Evolutionary conservation across 2,113 vertebrate species (phyloP), one percentile per base, ranked within the genome.

Genomic region (Plotosus lineatus): DNA sequence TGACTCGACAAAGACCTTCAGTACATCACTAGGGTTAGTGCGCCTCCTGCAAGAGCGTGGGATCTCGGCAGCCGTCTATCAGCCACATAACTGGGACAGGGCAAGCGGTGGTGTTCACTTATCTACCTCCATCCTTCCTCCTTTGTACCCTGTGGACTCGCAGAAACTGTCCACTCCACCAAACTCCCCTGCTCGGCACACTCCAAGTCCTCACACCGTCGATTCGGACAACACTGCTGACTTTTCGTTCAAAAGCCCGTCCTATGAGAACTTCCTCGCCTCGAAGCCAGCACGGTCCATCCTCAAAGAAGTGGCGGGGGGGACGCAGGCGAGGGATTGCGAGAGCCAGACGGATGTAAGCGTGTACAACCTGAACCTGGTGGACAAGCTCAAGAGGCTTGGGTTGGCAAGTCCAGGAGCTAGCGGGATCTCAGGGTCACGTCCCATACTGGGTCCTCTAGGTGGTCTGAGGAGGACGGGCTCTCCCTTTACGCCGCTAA

Each of bases 271-370:
- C 92, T 99, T 99, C 89, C 89, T 99, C 88, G 95, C 97, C 6
- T 99, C 98, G 0, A 96, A 96, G 86, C 98, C 98, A 0, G 98
- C 98, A 23, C 95, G 95, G 38, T 98, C 96, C 33, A 97, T 99
- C 82, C 88, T 99, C 88, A 94, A 96, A 86, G 97, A 98, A 78
- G 96, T 99, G 86, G 92, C 95, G 23, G 90, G 82, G 17, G 94
- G 93, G 81, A 92, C 81, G 89, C 82, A 93, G 74, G 91, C 89
- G 3, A 87, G 87, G 74, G 93, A 96, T 90, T 97, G 95, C 0
- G 96, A 98, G 87, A 96, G 97, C 89, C 98, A 99, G 92, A 99
- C 97, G 0, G 97, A 99, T 0, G 95, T 99, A 78, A 98, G 96
- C 2, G 95, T 98, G 84, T 95, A 94, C 89, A 97, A 95, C 90